Evolutionary conservation across 2,113 vertebrate genomes (phyloP).

Genomic region (Otolemur garnettii): DNA sequence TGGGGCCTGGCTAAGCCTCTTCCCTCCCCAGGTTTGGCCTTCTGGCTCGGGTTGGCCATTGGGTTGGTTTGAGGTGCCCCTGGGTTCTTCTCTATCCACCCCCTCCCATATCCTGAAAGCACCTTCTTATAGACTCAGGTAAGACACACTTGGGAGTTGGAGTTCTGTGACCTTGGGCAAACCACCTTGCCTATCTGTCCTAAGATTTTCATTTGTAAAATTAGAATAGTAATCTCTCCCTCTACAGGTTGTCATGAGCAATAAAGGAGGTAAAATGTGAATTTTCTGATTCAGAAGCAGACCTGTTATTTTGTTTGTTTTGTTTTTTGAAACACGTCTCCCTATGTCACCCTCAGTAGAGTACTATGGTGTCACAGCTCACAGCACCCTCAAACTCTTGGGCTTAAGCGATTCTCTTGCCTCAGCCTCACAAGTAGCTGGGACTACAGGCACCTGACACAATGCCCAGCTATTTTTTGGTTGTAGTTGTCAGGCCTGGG

Average conservation of each 20-base stretch:
- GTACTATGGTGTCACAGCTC: no score
- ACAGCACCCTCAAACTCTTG: no score
- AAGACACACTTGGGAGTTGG: neutral
- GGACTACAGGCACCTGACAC: no score
- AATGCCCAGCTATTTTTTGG: no score
- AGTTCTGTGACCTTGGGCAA: neutral
- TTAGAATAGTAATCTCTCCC: neutral
- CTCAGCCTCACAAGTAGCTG: no score
- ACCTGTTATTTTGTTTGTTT: neutral
- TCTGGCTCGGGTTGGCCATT: neutral
- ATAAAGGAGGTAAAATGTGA: neutral
- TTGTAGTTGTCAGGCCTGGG: no score
- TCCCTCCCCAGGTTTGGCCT: neutral
- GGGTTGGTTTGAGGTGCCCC: neutral
- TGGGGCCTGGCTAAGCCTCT: neutral
- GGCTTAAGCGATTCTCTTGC: no score
- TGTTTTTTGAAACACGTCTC: no score
- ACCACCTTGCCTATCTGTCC: neutral
- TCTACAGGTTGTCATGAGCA: neutral
- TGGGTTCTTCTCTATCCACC: neutral
- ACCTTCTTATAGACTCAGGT: neutral
- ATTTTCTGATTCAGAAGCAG: neutral
- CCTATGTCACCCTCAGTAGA: no score
- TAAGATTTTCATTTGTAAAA: neutral
- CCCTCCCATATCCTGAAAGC: neutral